Base-by-base conservation (phyloP, 1,140 invertebrate genomes). In the Drosophila mayri region DNA sequence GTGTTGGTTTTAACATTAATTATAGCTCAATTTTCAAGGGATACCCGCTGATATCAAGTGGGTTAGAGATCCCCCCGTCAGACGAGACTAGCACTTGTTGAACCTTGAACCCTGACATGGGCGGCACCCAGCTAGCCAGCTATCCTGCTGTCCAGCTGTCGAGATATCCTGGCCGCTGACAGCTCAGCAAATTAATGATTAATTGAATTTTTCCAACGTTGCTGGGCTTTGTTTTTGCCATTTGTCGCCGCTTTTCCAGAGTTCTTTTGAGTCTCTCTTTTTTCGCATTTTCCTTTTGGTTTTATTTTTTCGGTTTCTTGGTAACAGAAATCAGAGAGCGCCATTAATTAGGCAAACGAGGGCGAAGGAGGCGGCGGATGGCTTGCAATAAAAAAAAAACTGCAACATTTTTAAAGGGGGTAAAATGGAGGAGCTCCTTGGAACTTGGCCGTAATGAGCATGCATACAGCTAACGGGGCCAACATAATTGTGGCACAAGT, bases 141-240 rank as follows among this genome's bases (percentile, higher is more conserved):
- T 43, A 4, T 40, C 40, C 41, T 18, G 47, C 50, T 54, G 22
- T 28, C 71, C 28, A 11, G 22, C 14, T 60, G 32, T 25, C 46
- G 35, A 28, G 50, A n/a, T 54, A 30, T 49, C 47, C 72, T 59
- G 55, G 41, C 28, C 54, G 52, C 65, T 72, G 81, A 76, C 81
- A 72, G 62, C 72, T 59, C 44, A 35, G 47, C 54, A 85, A 84
- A 85, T 84, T 72, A 85, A 85, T 84, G 64, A 84, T 85, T 84
- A 84, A 84, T 84, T 85, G 72, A 68, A 80, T 85, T 83, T 76
- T 64, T 28, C 8, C 16, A 32, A 7, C 28, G 25, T 22, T 1
- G 22, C 28, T 16, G 20, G n/a, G 16, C 47, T 25, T 28, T 25
- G 12, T 71, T 74, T 54, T 64, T 64, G 14, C 16, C 4, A 11